These are phyloP conservation scores for Streptopelia turtur DNA, from an alignment of 2,797 vertebrate species.

Conservation along the genomic window DNA sequence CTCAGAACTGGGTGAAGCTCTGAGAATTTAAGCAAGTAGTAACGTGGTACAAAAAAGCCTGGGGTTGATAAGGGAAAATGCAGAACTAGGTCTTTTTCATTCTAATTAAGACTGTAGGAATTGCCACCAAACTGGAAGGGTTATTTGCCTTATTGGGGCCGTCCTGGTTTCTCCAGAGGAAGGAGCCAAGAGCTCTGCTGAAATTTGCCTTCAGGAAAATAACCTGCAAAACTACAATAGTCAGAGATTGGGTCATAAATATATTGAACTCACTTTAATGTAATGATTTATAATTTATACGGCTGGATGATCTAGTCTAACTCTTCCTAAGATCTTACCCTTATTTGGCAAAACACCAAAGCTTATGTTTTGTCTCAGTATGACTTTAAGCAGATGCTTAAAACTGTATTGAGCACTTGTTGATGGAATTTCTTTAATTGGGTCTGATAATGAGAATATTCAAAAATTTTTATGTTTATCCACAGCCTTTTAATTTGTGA, in stretches of 20 bases:
- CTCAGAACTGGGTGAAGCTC: background rate
- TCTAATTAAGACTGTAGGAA: constrained; percentile 28
- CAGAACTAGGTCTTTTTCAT: constrained; percentile 25
- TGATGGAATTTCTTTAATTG: background rate
- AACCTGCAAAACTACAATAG: background rate
- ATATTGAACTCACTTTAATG: background rate
- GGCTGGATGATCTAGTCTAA: background rate
- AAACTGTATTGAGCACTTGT: background rate
- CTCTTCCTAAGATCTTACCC: constrained; percentile 3
- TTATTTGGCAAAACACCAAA: background rate
- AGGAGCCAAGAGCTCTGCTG: background rate
- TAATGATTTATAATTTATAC: constrained; percentile 39
- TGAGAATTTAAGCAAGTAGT: background rate
- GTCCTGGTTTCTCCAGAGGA: background rate
- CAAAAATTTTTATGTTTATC: background rate
- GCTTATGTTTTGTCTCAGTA: background rate
- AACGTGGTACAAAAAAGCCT: background rate
- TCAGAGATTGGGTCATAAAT: constrained; percentile 3
- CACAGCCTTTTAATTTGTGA: background rate
- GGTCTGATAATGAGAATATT: background rate
- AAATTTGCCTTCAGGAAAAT: constrained; percentile 1
- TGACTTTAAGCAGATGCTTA: background rate
- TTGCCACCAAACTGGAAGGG: background rate
- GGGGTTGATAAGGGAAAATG: background rate
- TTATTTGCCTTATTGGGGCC: background rate